These are phyloP conservation scores for Drosophila multiciliata DNA, from an alignment of 2,888 invertebrate genomes.

Conservation along the genomic window DNA sequence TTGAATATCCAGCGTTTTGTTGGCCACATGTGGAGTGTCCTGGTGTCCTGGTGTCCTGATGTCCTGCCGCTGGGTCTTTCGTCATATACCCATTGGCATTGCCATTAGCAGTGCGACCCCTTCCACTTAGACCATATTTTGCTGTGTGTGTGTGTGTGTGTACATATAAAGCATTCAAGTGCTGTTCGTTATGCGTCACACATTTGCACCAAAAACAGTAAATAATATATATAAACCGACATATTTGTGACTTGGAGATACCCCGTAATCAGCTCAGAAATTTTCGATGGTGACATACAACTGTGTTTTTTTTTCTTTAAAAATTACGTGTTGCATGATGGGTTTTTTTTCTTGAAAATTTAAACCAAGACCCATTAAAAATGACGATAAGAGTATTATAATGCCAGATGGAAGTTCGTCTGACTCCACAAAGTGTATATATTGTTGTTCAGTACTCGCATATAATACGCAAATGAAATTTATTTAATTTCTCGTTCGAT, in stretches of 20 bases:
- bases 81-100: constrained; percentile 19
- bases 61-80: constrained; percentile 11
- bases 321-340: not conserved
- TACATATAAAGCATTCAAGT: constrained; percentile 56
- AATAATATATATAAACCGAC: too few species aligned
- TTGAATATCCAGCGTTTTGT: constrained; percentile 14
- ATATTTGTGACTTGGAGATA: not conserved
- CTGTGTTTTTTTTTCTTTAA: not conserved
- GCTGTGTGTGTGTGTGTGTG: constrained; percentile 28
- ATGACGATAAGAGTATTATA: not conserved
- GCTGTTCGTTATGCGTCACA: constrained; percentile 51
- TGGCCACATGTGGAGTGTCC: constrained; percentile 48
- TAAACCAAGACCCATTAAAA: too few species aligned
- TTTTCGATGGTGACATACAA: not conserved
- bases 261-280: not conserved
- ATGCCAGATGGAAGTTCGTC: not conserved
- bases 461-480: not conserved
- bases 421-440: not conserved
- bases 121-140: constrained; percentile 1
- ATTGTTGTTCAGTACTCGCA: not conserved
- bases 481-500: not conserved
- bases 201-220: constrained; percentile 2
- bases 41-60: constrained; percentile 1
- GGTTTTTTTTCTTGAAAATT: not conserved
- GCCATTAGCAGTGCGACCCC: constrained; percentile 29